These are phyloP conservation scores for Anoplius nigerrimus DNA, from an alignment of 2,888 invertebrate species.

Conservation along the genomic window DNA sequence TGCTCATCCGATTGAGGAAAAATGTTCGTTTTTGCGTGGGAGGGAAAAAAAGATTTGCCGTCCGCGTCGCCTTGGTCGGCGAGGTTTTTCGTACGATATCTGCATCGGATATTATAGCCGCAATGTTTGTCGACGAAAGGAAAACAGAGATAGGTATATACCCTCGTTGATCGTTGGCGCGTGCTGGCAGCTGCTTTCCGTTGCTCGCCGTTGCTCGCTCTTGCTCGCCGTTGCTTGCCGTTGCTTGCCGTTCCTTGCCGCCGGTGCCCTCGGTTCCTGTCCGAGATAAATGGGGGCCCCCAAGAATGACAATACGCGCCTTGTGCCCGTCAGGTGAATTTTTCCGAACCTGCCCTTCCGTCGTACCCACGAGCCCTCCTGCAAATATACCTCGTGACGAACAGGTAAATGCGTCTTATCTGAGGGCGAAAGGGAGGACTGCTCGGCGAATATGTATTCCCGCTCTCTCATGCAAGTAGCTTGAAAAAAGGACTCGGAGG, in stretches of 20 bases:
- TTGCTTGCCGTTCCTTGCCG: no score
- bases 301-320: slow-evolving; percentile 64
- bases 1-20: no score
- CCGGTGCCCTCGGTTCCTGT: slow-evolving; percentile 54
- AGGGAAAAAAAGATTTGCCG: no score
- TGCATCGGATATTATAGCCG: slow-evolving; percentile 54
- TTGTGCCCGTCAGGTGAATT: slow-evolving; percentile 71
- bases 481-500: slow-evolving; percentile 27
- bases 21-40: no score
- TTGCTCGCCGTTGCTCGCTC: no score
- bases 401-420: slow-evolving; percentile 61
- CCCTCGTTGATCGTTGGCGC: slow-evolving; percentile 68
- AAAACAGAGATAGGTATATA: slow-evolving; percentile 61
- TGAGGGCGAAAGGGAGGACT: slow-evolving; percentile 41
- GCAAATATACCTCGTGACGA: slow-evolving; percentile 50
- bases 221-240: no score
- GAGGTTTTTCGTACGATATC: slow-evolving; percentile 52
- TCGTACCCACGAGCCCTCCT: not conserved
- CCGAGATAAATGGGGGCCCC: slow-evolving; percentile 57
- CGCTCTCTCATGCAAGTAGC: not conserved
- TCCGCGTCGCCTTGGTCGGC: no score
- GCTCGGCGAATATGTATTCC: not conserved
- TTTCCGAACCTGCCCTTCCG: slow-evolving; percentile 58
- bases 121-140: slow-evolving; percentile 61
- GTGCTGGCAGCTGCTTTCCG: slow-evolving; percentile 70